A percentile compares a stretch with the other conserved stretches of the same genome.
phyloP scores from a whole-genome alignment of 2,888 invertebrate species.

The Stictocephala bisonia region DNA sequence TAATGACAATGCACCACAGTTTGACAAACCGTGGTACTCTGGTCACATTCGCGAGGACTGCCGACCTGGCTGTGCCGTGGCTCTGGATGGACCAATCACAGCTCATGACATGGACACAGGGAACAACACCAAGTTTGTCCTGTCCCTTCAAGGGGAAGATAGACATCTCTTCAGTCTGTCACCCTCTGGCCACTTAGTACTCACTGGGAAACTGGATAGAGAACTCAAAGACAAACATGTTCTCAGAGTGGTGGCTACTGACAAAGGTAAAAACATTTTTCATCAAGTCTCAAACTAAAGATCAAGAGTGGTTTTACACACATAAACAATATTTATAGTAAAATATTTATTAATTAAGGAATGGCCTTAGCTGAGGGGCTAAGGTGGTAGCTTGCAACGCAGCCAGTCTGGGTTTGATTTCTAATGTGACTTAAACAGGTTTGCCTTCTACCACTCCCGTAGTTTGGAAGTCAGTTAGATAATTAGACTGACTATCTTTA shows the following conservation, averaged over 20 bases:
- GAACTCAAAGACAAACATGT: conserved; percentile 77
- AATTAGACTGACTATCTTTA: too few species aligned
- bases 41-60: conserved; percentile 85
- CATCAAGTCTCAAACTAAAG: background rate
- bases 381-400: too few species aligned
- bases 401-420: too few species aligned
- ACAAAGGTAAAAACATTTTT: conserved; percentile 66
- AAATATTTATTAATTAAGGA: too few species aligned
- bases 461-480: too few species aligned
- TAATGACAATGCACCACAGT: conserved; percentile 87
- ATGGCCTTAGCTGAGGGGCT: too few species aligned
- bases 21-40: conserved; percentile 77
- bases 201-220: conserved; percentile 75
- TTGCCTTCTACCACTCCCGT: too few species aligned
- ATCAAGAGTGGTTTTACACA: too few species aligned
- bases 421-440: too few species aligned
- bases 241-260: conserved; percentile 79
- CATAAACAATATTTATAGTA: too few species aligned
- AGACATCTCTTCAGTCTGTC: conserved; percentile 79
- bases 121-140: conserved; percentile 75
- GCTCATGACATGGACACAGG: conserved; percentile 80
- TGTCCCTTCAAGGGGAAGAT: conserved; percentile 79
- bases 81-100: conserved; percentile 74
- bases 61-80: conserved; percentile 75
- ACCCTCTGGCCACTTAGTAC: conserved; percentile 72